A percentile compares a stretch with the other conserved stretches of the same genome.
These are phyloP conservation scores for Hafferia zeledoni DNA, from an alignment of 2,797 vertebrate species.

Conservation along the genomic window DNA sequence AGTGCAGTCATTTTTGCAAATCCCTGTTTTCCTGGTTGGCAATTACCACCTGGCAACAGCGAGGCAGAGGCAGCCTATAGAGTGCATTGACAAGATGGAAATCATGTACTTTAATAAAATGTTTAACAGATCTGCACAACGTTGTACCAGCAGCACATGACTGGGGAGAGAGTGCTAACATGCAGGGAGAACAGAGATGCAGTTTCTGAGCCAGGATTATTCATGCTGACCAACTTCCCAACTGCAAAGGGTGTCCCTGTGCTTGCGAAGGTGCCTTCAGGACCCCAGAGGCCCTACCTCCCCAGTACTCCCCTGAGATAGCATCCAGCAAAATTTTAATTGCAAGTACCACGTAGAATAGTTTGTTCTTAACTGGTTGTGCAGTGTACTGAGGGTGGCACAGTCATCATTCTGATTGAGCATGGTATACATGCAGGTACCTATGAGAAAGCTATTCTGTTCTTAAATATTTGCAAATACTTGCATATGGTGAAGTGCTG, in stretches of 20 bases:
- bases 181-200: accelerated
- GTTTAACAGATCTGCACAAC: neutral
- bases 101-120: neutral
- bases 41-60: neutral
- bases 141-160: neutral
- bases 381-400: accelerated
- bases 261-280: accelerated
- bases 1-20: neutral
- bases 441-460: neutral
- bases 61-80: neutral
- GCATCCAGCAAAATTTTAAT: neutral
- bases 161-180: neutral
- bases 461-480: constrained; percentile 3
- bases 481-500: neutral
- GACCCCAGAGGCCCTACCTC: neutral
- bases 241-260: neutral
- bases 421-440: neutral
- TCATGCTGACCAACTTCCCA: neutral
- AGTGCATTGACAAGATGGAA: neutral
- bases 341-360: neutral
- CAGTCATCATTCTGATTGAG: neutral
- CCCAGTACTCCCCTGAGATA: neutral
- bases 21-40: neutral
- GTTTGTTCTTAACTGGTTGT: neutral
- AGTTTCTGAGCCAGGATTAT: neutral